Conservation (phyloP, 2,888 invertebrate species). For the Trissonchulus latispiculum region DNA sequence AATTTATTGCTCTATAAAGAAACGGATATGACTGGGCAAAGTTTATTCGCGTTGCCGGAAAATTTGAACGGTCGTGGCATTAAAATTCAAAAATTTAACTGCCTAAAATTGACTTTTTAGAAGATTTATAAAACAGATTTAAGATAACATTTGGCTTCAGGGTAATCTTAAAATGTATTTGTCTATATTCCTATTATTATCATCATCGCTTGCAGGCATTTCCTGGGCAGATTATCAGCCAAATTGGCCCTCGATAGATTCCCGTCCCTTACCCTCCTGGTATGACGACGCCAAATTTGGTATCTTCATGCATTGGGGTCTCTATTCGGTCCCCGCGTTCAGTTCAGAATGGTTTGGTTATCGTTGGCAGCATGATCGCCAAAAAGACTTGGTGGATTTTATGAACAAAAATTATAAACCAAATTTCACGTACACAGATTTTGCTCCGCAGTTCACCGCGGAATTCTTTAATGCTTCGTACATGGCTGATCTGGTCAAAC, state of each 20-base stretch:
- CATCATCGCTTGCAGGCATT: no score
- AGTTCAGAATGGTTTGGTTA: conserved; percentile 41
- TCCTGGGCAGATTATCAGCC: conserved; percentile 30
- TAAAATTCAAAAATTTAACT: no score
- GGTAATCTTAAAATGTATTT: no score
- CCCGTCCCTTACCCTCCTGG: conserved; percentile 46
- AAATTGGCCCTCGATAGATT: conserved; percentile 47
- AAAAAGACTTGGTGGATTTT: conserved; percentile 20
- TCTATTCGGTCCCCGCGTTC: conserved; percentile 45
- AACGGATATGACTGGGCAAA: no score
- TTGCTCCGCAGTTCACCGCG: conserved; percentile 26
- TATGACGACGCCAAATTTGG: conserved; percentile 49
- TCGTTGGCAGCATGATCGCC: conserved; percentile 14
- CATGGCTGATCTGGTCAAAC: conserved; percentile 26
- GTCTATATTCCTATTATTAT: no score
- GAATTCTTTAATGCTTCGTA: conserved; percentile 28
- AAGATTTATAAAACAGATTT: no score
- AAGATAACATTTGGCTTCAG: no score
- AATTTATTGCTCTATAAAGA: no score
- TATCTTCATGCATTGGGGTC: conserved; percentile 50
- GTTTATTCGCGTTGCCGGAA: no score
- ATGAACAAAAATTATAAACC: conserved; percentile 28
- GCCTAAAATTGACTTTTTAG: no score
- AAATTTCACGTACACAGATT: conserved; percentile 27
- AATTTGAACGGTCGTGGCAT: no score